Evolutionary conservation across 2,113 vertebrate species (phyloP).

Genomic region (Tupaia chinensis): DNA sequence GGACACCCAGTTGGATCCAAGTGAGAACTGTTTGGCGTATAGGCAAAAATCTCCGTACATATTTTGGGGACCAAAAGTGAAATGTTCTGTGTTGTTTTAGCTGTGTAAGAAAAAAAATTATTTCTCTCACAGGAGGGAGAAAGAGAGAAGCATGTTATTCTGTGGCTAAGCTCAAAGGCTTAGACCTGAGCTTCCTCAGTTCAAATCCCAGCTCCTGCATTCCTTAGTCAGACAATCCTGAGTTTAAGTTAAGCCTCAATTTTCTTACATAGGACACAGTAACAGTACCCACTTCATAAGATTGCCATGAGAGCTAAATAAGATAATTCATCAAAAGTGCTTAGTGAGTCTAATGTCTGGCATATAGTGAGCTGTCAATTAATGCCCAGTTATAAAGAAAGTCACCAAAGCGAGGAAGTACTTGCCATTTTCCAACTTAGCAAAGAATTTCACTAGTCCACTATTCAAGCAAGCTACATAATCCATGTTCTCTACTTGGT

Average conservation of each 20-base stretch:
- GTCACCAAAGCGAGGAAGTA: background rate
- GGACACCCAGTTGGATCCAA: background rate
- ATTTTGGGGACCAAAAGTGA: background rate
- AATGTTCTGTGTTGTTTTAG: background rate
- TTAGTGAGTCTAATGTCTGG: background rate
- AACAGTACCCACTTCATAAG: background rate
- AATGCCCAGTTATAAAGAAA: background rate
- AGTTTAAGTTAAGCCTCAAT: background rate
- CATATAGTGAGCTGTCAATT: background rate
- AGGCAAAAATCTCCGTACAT: background rate
- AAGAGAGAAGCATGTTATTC: background rate
- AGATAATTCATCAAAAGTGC: background rate
- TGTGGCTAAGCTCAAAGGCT: background rate
- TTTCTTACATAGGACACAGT: background rate
- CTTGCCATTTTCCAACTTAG: background rate
- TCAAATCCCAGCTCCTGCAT: background rate
- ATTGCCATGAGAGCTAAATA: background rate
- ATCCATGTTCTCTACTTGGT: background rate
- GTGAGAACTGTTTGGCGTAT: background rate
- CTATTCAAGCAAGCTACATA: background rate
- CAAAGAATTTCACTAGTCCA: background rate
- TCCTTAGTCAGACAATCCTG: background rate
- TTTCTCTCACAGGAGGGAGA: background rate
- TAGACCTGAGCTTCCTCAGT: background rate
- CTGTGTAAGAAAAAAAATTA: background rate